Base-by-base conservation (phyloP, 2,113 vertebrate genomes). In the Macrotis lagotis region DNA sequence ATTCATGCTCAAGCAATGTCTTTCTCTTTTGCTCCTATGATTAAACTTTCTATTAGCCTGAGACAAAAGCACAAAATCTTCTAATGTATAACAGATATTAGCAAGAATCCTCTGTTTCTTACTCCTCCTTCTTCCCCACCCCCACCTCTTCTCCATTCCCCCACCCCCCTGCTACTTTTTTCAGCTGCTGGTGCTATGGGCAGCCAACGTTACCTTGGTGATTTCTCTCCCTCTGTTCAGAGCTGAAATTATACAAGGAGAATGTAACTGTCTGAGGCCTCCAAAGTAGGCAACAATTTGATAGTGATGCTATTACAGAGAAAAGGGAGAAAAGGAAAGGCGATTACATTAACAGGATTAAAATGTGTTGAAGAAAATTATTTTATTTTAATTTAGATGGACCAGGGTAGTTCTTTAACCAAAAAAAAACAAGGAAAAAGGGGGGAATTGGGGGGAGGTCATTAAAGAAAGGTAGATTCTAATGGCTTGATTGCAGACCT, bases 221-320 rank as follows among this genome's bases (percentile, higher is more conserved):
- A 95, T 94, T 94, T 95, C 89, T 88, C 88, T 95, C 52, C 48
- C 55, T 93, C 88, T 91, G 47, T 83, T 55, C 91, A 94, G 88
- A 92, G 50, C 59, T 51, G 91, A 55, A 92, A 90, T 47, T 83
- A 55, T 25, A 47, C 51, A 59, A 92, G 19, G 88, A n/a, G 74
- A 51, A 49, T 53, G 25, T 16, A 28, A 74, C 89, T 31, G 92
- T 74, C n/a, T 16, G 22, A 90, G 52, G 88, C 26, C 8, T 11
- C 48, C 26, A 49, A 53, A 22, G 51, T 44, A 74, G 16, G 51
- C 93, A 94, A 74, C 9, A 3, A 44, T 66, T 93, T 93, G 52
- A 51, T 37, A 95, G 53, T 25, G 11, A 88, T 92, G 50, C 51
- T 55, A 66, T 53, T 44, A 47, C 19, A 26, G 26, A 90, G 90